A percentile compares a stretch with the other conserved stretches of the same genome.
These are phyloP conservation scores for Heliconius ismenius DNA, from an alignment of 2,888 invertebrate genomes.

Conservation along the genomic window DNA sequence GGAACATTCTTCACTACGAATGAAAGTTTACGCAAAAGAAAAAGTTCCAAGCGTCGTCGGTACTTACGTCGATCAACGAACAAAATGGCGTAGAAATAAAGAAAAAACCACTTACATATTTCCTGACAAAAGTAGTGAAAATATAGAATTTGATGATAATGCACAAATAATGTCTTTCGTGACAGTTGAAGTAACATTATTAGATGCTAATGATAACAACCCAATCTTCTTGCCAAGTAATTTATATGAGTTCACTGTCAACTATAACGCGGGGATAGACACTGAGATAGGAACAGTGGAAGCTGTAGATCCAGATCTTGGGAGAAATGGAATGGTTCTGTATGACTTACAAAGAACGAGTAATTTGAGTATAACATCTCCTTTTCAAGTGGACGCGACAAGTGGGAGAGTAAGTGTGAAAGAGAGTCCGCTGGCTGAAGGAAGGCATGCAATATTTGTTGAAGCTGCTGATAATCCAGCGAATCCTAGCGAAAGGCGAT, in stretches of 20 bases:
- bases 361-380: conserved; percentile 83
- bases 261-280: conserved; percentile 85
- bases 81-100: conserved; percentile 69
- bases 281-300: conserved; percentile 89
- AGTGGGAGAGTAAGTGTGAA: conserved; percentile 86
- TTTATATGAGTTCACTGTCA: conserved; percentile 89
- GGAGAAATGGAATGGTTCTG: conserved; percentile 86
- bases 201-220: conserved; percentile 95
- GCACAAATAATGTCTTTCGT: conserved; percentile 81
- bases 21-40: conserved; percentile 91
- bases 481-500: conserved; percentile 91
- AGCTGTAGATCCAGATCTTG: conserved; percentile 91
- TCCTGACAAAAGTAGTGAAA: conserved; percentile 74
- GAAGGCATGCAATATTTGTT: conserved; percentile 90
- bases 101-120: conserved; percentile 76
- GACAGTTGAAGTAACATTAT: conserved; percentile 89
- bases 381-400: conserved; percentile 87
- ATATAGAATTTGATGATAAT: conserved; percentile 70
- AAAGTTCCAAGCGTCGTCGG: conserved; percentile 86
- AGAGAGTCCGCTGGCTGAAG: conserved; percentile 85
- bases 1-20: conserved; percentile 85
- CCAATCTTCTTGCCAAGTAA: conserved; percentile 92
- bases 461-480: conserved; percentile 92
- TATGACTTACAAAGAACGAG: conserved; percentile 88
- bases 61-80: conserved; percentile 67